Evolutionary conservation across 2,888 invertebrate species (phyloP).

Genomic region (Diogma glabrata): DNA sequence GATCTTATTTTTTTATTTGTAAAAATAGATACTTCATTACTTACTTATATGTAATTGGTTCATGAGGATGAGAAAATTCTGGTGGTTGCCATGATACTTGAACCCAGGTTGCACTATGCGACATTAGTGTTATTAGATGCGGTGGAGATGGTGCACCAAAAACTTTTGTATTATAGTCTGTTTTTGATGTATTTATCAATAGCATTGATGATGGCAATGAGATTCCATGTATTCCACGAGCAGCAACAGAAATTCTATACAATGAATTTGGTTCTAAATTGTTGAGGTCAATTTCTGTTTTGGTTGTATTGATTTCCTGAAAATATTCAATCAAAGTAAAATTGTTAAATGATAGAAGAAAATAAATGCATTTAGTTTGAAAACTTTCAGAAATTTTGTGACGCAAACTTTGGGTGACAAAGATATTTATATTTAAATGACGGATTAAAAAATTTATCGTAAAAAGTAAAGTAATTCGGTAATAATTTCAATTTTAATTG

Average conservation of each 20-base stretch:
- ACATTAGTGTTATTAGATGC: conserved; percentile 63
- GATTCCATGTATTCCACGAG: conserved; percentile 63
- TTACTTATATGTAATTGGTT: conserved; percentile 63
- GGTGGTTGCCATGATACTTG: conserved; percentile 78
- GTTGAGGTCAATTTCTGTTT: conserved; percentile 47
- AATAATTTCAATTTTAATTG: no score
- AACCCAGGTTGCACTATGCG: conserved; percentile 72
- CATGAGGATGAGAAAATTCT: conserved; percentile 67
- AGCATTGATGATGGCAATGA: conserved; percentile 74
- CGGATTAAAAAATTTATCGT: no score
- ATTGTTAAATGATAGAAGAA: neutral
- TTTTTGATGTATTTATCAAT: conserved; percentile 54
- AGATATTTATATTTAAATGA: no score
- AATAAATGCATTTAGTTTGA: neutral
- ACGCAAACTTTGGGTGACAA: no score
- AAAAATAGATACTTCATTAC: conserved; percentile 20
- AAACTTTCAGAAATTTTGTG: no score
- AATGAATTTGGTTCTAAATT: conserved; percentile 53
- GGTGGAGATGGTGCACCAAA: conserved; percentile 69
- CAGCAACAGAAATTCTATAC: conserved; percentile 72
- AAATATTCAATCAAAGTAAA: conserved; percentile 17
- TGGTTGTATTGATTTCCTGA: conserved; percentile 58
- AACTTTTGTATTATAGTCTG: conserved; percentile 36
- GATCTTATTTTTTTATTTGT: neutral
- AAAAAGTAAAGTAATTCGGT: no score